Conservation (phyloP, 1,140 invertebrate genomes). For the Physella acuta region DNA sequence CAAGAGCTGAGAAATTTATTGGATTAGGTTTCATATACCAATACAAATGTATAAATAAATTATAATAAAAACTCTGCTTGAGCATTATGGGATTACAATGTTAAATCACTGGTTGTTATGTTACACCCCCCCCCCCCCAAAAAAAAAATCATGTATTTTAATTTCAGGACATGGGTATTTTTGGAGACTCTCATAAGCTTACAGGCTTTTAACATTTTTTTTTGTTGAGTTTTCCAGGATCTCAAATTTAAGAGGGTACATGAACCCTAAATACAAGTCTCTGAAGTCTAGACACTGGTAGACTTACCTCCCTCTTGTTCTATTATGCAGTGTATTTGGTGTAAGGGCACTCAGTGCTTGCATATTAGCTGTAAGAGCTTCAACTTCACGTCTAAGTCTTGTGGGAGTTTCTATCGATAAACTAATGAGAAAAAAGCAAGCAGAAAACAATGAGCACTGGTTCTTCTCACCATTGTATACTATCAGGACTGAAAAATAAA, state of each 20-base stretch:
- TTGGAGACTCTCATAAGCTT: not conserved
- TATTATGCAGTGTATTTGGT: conserved; percentile 42
- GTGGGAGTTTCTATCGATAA: conserved; percentile 47
- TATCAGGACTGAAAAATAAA: conserved; percentile 4
- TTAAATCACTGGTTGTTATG: too few relatives aligned
- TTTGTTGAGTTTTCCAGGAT: not conserved
- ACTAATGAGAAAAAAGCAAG: conserved; percentile 18
- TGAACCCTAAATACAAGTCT: not conserved
- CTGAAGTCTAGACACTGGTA: not conserved
- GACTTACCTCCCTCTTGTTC: conserved; percentile 6
- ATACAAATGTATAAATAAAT: too few relatives aligned
- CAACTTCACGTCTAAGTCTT: conserved; percentile 47
- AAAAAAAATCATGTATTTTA: too few relatives aligned
- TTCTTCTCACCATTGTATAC: conserved; percentile 1
- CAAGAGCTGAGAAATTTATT: too few relatives aligned
- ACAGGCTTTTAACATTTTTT: too few relatives aligned
- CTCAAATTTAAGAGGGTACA: too few relatives aligned
- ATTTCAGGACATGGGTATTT: not conserved
- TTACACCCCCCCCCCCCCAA: too few relatives aligned
- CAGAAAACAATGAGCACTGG: not conserved
- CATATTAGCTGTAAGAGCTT: conserved; percentile 52
- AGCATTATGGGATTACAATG: too few relatives aligned
- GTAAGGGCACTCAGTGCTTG: conserved; percentile 47
- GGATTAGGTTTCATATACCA: too few relatives aligned
- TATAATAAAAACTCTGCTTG: too few relatives aligned